Evolutionary conservation across 1,140 invertebrate species (phyloP).

Genomic region (Brachionus sp.): DNA sequence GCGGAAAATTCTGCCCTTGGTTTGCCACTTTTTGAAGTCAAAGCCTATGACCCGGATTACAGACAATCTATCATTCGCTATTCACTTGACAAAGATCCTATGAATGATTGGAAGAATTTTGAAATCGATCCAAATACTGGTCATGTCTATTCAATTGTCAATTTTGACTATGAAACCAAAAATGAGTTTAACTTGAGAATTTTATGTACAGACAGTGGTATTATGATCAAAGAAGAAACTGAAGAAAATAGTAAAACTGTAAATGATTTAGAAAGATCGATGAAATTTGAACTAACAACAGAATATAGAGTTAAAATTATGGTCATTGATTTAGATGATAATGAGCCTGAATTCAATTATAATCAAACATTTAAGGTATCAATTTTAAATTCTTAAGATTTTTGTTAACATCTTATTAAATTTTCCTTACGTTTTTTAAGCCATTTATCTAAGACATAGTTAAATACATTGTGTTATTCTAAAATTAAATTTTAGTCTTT

Average conservation of each 20-base stretch:
- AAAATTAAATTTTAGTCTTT: too few relatives aligned
- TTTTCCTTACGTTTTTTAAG: too few relatives aligned
- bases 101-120: slow-evolving; percentile 22
- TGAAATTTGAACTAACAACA: neutral
- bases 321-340: slow-evolving; percentile 35
- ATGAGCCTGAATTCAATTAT: slow-evolving; percentile 22
- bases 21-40: neutral
- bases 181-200: slow-evolving; percentile 5
- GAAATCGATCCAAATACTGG: neutral
- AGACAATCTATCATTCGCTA: slow-evolving; percentile 4
- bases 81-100: slow-evolving; percentile 8
- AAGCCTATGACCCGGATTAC: slow-evolving; percentile 33
- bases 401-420: too few relatives aligned
- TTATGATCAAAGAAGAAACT: slow-evolving; percentile 8
- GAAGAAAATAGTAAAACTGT: neutral
- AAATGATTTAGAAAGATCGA: slow-evolving; percentile 13
- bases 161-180: slow-evolving; percentile 26
- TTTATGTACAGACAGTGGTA: slow-evolving; percentile 23
- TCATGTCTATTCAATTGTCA: slow-evolving; percentile 4
- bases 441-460: too few relatives aligned
- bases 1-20: neutral
- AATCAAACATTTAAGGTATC: neutral
- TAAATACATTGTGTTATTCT: too few relatives aligned
- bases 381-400: too few relatives aligned
- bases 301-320: slow-evolving; percentile 28